Conservation (phyloP, 1,140 invertebrate genomes). For the Drosophila lini region DNA sequence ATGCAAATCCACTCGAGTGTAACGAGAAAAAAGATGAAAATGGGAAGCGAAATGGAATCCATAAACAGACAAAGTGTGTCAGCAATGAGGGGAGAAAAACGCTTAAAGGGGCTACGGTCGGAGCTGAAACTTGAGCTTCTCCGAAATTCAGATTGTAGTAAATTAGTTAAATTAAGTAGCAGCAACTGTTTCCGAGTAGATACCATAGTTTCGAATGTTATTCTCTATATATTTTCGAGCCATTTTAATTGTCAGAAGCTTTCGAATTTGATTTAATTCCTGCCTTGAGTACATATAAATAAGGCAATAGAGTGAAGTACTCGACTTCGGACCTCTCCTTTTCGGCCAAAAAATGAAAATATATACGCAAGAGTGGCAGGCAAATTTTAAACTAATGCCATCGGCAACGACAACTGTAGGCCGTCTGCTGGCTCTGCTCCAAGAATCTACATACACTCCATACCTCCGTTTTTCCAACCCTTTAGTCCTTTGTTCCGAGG, state of each 20-base stretch:
- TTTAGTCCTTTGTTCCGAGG: slow-evolving; percentile 3
- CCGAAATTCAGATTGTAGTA: slow-evolving; percentile 7
- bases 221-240: neutral
- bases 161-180: slow-evolving; percentile 23
- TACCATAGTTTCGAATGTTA: too few relatives aligned
- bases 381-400: slow-evolving; percentile 55
- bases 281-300: neutral
- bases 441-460: slow-evolving; percentile 12
- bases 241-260: neutral
- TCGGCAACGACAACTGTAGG: slow-evolving; percentile 41
- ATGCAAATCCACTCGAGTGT: slow-evolving; percentile 41
- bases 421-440: neutral
- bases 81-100: neutral
- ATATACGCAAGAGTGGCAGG: slow-evolving; percentile 18
- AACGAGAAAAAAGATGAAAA: slow-evolving; percentile 23
- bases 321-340: slow-evolving; percentile 11
- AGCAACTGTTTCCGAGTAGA: neutral
- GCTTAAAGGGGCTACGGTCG: neutral
- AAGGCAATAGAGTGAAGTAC: slow-evolving; percentile 15
- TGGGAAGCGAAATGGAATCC: slow-evolving; percentile 46
- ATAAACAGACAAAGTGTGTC: slow-evolving; percentile 54
- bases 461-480: neutral
- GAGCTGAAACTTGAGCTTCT: neutral
- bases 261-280: slow-evolving; percentile 9
- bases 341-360: slow-evolving; percentile 24